These are phyloP conservation scores for Beroe forskalii DNA, from an alignment of 37 sponge, comb jelly and placozoan species.

Conservation along the genomic window DNA sequence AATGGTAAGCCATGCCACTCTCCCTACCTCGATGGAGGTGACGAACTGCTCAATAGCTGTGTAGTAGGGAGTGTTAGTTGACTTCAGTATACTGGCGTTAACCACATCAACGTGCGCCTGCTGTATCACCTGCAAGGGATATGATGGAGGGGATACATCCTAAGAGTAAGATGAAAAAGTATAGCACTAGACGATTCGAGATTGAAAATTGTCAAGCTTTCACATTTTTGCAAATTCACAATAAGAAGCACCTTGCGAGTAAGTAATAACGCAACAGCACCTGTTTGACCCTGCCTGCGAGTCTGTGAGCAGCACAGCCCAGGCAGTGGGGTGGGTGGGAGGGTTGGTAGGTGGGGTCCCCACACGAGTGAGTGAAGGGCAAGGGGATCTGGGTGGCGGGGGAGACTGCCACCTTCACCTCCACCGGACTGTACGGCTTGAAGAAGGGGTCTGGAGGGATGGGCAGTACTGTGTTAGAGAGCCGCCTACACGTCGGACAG, in stretches of 20 bases:
- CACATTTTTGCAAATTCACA: too few relatives aligned
- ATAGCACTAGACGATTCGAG: too few relatives aligned
- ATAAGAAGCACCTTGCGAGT: too few relatives aligned
- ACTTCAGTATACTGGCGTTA: neutral
- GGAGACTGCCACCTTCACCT: conserved; percentile 26
- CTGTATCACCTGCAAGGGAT: conserved; percentile 30
- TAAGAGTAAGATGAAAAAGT: too few relatives aligned
- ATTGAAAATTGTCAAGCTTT: too few relatives aligned
- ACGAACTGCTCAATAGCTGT: conserved; percentile 2
- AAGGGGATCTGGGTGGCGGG: conserved; percentile 38
- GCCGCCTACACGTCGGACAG: conserved; percentile 35
- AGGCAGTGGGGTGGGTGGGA: neutral
- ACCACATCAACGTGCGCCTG: neutral
- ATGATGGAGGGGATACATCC: too few relatives aligned
- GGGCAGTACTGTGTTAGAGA: conserved; percentile 18
- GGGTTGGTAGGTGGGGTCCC: neutral
- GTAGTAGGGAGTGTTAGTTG: conserved; percentile 1
- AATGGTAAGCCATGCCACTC: too few relatives aligned
- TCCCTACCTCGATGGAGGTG: conserved; percentile 15
- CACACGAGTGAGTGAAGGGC: conserved; percentile 22
- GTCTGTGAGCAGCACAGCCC: conserved; percentile 14
- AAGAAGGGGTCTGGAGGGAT: conserved; percentile 13
- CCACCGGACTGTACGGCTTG: neutral
- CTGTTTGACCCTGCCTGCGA: neutral
- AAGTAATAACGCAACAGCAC: too few relatives aligned